phyloP scores from a whole-genome alignment of 2,888 invertebrate species.

The Acleris sparsana region DNA sequence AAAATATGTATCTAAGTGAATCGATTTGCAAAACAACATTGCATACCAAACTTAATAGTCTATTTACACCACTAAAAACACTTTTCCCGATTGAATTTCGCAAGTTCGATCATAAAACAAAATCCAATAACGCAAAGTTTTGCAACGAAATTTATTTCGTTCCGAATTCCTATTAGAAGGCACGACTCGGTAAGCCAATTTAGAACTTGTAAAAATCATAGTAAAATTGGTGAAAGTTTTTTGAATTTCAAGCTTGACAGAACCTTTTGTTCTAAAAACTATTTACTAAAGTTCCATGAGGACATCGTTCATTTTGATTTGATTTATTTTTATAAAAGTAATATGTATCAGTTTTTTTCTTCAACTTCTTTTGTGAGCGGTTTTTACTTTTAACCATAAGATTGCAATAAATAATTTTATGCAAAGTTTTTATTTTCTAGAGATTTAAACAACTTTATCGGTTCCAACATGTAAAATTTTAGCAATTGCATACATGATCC shows the following conservation, averaged over 20 bases:
- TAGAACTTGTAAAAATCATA: conserved; percentile 37
- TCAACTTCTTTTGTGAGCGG: too few species aligned
- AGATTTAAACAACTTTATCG: too few species aligned
- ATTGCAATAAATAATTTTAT: too few species aligned
- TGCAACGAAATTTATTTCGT: conserved; percentile 69
- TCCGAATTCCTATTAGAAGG: conserved; percentile 51
- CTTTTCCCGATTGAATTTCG: conserved; percentile 50
- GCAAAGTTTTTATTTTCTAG: too few species aligned
- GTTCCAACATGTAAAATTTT: too few species aligned
- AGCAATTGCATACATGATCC: too few species aligned
- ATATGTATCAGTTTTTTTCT: too few species aligned
- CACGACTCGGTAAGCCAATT: conserved; percentile 51
- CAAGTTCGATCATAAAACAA: conserved; percentile 64
- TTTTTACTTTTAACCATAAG: too few species aligned
- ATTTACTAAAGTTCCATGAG: neutral
- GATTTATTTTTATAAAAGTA: too few species aligned
- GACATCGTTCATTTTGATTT: neutral
- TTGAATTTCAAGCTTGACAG: conserved; percentile 5
- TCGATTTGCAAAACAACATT: conserved; percentile 13
- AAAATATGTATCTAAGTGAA: neutral
- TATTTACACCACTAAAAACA: conserved; percentile 19
- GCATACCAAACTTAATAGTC: neutral
- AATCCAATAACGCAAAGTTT: conserved; percentile 69
- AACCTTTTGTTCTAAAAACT: conserved; percentile 6
- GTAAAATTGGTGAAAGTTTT: conserved; percentile 16